Evolutionary conservation across 2,888 invertebrate genomes (phyloP), one percentile per base, ranked within the genome.

Genomic region (Uloborus plumipes): DNA sequence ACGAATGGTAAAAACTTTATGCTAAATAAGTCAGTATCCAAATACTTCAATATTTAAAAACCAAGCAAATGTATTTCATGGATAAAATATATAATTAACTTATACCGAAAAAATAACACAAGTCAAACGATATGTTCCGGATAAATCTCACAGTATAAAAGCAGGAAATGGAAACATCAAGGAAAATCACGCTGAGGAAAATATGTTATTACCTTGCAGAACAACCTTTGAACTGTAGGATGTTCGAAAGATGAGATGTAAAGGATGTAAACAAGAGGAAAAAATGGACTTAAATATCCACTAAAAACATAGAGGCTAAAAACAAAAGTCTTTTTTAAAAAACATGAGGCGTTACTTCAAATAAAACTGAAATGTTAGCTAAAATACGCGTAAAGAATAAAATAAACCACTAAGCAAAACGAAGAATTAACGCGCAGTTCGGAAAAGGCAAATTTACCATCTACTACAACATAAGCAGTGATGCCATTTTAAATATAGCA

Each of bases 221-320:
- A 31, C 69, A 80, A 80, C 80, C 80, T 80, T 80, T 80, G 80
- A 69, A 73, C 80, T 69, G 73, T 80, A 53, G 80, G 80, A 71
- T 69, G 80, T 80, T 80, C 67, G 20, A 58, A 53, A 51, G 26
- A 59, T n/a, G 26, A 26, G 51, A 59, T 66, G 66, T 65, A 65
- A 67, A 66, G 16, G 51, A 59, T 66, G 66, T 65, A 65, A 67
- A 66, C 67, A 59, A 75, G 31, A 50, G 22, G 22, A 1, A 64
- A n/a, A 53, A 64, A 47, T 7, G 26, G 39, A 64, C 16, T 64
- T 20, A 59, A 18, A 20, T 22, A 20, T 59, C 15, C 39, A 39
- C 39, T 20, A n/a, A 59, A 59, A n/a, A 59, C 7, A 59, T 22
- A 20, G 0, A 20, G 22, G 18, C 18, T 14, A 6, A 59, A 59